These are phyloP conservation scores for Poecilobothrus nobilitatus DNA, from an alignment of 2,888 invertebrate genomes.

Conservation along the genomic window DNA sequence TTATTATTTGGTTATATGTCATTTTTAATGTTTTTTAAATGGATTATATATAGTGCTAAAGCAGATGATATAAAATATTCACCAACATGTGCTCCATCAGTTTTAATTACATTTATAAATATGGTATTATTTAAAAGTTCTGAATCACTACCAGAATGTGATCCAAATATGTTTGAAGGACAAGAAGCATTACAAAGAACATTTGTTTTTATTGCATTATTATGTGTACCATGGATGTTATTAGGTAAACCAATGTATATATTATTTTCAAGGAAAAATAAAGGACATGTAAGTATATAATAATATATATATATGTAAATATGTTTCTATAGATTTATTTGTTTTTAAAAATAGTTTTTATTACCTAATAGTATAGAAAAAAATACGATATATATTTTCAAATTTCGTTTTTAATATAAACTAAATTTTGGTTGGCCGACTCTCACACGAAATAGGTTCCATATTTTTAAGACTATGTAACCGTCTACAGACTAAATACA, in stretches of 20 bases:
- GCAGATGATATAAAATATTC: conserved; percentile 31
- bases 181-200: conserved; percentile 65
- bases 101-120: conserved; percentile 68
- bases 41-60: conserved; percentile 60
- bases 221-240: conserved; percentile 91
- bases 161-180: conserved; percentile 58
- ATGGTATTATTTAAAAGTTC: conserved; percentile 61
- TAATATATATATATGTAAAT: not conserved
- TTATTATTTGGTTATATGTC: conserved; percentile 87
- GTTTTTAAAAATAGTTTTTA: too few relatives aligned
- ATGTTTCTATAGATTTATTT: not conserved
- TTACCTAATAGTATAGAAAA: too few relatives aligned
- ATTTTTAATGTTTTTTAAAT: conserved; percentile 86
- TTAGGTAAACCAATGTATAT: conserved; percentile 81
- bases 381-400: too few relatives aligned
- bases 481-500: too few relatives aligned
- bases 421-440: too few relatives aligned
- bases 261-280: conserved; percentile 48
- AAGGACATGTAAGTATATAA: conserved; percentile 39
- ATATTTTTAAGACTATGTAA: too few relatives aligned
- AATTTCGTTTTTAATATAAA: too few relatives aligned
- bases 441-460: too few relatives aligned
- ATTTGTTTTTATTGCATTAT: conserved; percentile 67
- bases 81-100: conserved; percentile 61
- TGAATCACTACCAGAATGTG: conserved; percentile 44